phyloP scores from a whole-genome alignment of 2,888 invertebrate species.

The Rhingia campestris region DNA sequence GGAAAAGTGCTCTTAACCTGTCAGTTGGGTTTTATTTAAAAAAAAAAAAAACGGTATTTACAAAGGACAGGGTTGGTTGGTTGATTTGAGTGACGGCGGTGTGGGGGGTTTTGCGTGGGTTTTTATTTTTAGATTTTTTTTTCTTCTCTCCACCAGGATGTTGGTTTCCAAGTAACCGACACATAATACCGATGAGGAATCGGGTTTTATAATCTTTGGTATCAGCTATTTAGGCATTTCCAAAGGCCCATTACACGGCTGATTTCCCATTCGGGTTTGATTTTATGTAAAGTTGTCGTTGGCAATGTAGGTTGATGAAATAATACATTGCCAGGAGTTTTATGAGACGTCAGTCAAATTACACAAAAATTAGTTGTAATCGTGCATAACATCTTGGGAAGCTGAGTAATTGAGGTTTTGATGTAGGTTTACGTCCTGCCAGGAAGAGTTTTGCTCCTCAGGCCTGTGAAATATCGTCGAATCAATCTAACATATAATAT shows the following conservation, averaged over 20 bases:
- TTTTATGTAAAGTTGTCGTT: neutral
- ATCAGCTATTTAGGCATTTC: constrained; percentile 19
- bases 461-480: too few species aligned
- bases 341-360: neutral
- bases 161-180: constrained; percentile 17
- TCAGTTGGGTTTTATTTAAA: constrained; percentile 64
- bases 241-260: neutral
- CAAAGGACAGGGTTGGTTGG: constrained; percentile 38
- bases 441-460: too few species aligned
- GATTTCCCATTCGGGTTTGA: neutral
- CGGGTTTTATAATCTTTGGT: constrained; percentile 8
- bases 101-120: constrained; percentile 7
- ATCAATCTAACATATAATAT: too few species aligned
- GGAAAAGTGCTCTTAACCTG: constrained; percentile 69
- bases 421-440: too few species aligned
- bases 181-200: neutral
- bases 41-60: constrained; percentile 37
- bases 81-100: constrained; percentile 25
- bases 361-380: neutral
- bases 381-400: neutral
- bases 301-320: neutral
- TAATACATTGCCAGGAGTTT: neutral
- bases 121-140: constrained; percentile 44
- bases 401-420: neutral
- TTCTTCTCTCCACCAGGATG: neutral